Evolutionary conservation across 1,140 invertebrate species (phyloP), one percentile per base, ranked within the genome.

Genomic region (Dreissena polymorpha): DNA sequence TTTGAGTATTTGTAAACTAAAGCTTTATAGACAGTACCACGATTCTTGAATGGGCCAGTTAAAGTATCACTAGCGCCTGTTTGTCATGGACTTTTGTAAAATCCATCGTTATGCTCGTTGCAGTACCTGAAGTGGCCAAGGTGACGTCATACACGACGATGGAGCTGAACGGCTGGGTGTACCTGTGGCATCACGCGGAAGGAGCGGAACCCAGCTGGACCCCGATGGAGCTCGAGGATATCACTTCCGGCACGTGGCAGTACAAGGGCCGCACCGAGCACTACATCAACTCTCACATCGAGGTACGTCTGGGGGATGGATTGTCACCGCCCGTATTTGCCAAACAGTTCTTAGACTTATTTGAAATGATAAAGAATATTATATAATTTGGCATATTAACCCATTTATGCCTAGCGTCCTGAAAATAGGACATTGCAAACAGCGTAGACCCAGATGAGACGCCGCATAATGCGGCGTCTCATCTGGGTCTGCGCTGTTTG

Each of bases 131-230:
- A 14, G 87, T 91, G 10, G 93, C 93, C 10, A 91, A 89, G 63
- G 94, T 96, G 0, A 93, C 91, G 77, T 94, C 94, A 0, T 97
- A 96, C 95, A 91, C 90, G 16, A 94, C 94, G 0, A 91, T 93
- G 49, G 97, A 98, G 91, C 90, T 94, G 0, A 97, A 97, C 89
- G 94, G 95, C 0, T 94, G 95, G n/a, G 95, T 98, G 23, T 97
- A 96, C 91, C 93, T 98, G 8, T 98, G 97, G 97, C 95, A 96
- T 89, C 96, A 98, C 87, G 95, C 95, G 0, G 97, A 97, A 88
- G 93, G 93, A 6, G 89, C 93, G 0, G 93, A 95, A 0, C 96
- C 97, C 0, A 83, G 92, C 23, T 98, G 97, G 97, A 88, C 92
- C 18, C 93, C 96, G 0, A 93, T 95, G 0, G 89, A 94, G 0